Evolutionary conservation across 1,140 invertebrate genomes (phyloP).

Genomic region (Schlechtendalia chinensis): DNA sequence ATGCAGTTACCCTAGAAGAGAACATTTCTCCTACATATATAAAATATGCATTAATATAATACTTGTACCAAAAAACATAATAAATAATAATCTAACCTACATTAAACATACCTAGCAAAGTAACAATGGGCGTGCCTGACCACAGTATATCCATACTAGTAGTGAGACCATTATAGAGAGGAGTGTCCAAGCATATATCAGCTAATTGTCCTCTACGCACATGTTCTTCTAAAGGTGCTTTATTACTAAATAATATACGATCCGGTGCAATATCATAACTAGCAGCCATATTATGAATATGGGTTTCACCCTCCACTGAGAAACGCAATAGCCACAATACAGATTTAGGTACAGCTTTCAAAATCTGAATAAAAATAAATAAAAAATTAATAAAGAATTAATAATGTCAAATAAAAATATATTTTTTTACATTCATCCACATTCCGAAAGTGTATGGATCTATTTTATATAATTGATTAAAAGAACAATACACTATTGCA

Average conservation of each 20-base stretch:
- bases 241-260: slow-evolving; percentile 93
- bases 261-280: slow-evolving; percentile 77
- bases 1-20: slow-evolving; percentile 95
- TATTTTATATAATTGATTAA: slow-evolving; percentile 99
- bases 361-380: slow-evolving; percentile 65
- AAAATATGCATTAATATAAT: not conserved
- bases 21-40: slow-evolving; percentile 74
- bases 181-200: slow-evolving; percentile 97
- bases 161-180: slow-evolving; percentile 98
- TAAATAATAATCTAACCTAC: too few relatives aligned
- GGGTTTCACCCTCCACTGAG: slow-evolving; percentile 92
- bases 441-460: slow-evolving; percentile 90
- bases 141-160: slow-evolving; percentile 99
- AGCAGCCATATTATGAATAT: slow-evolving; percentile 80
- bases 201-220: slow-evolving; percentile 94
- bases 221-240: slow-evolving; percentile 99
- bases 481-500: slow-evolving; percentile 98
- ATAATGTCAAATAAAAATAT: not conserved
- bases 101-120: slow-evolving; percentile 61
- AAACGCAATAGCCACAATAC: slow-evolving; percentile 95
- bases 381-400: not conserved
- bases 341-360: slow-evolving; percentile 93
- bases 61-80: too few relatives aligned
- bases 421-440: slow-evolving; percentile 77
- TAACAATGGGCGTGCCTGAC: slow-evolving; percentile 98